A percentile compares a stretch with the other conserved stretches of the same genome.
Conservation (phyloP, 1,140 invertebrate species). For the Nixonia krombeini region DNA sequence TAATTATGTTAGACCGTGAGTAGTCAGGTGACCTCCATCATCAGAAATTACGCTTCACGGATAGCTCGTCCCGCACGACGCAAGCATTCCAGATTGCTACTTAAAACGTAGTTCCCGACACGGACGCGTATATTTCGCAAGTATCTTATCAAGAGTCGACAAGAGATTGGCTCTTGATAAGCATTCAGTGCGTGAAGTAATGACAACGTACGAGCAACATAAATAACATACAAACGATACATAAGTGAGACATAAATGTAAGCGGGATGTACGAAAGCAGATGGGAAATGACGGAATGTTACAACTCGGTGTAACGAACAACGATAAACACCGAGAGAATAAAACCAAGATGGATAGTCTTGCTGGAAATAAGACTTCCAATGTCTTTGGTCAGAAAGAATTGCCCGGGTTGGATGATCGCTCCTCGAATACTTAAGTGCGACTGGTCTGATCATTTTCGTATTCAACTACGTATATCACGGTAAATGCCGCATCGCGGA, state of each 20-base stretch:
- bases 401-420: too few relatives aligned
- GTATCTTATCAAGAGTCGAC: conserved; percentile 18
- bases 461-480: too few relatives aligned
- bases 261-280: not conserved
- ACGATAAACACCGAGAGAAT: not conserved
- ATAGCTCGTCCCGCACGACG: conserved; percentile 5
- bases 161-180: conserved; percentile 5
- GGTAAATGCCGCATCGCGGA: not conserved
- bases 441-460: too few relatives aligned
- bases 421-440: too few relatives aligned
- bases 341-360: not conserved
- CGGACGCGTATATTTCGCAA: conserved; percentile 19
- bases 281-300: too few relatives aligned
- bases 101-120: conserved; percentile 19
- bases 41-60: conserved; percentile 23
- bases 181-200: conserved; percentile 1
- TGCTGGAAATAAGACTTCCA: too few relatives aligned
- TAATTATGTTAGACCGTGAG: conserved; percentile 36
- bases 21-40: conserved; percentile 29
- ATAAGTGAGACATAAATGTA: not conserved
- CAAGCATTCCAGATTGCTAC: conserved; percentile 28
- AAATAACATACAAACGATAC: not conserved
- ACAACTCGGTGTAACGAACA: too few relatives aligned
- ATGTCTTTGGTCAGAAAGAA: too few relatives aligned
- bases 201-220: conserved; percentile 9